Evolutionary conservation across 2,797 vertebrate species (phyloP).

Genomic region (Cichlasoma orientale): DNA sequence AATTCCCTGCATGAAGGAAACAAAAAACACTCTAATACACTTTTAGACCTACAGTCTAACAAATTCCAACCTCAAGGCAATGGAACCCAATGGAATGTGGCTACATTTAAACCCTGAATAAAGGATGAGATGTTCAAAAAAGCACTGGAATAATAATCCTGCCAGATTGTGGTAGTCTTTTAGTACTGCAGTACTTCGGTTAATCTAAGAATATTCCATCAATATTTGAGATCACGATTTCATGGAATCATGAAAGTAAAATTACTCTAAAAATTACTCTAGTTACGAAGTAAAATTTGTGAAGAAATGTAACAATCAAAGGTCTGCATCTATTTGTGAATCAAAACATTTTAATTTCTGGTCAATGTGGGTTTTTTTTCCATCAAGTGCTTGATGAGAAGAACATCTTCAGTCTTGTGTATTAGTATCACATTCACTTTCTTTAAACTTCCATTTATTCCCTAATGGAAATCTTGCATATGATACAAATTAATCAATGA

Average conservation of each 20-base stretch:
- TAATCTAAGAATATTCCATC: not conserved
- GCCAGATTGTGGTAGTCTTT: not conserved
- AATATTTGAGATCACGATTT: not conserved
- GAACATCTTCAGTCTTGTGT: constrained; percentile 9
- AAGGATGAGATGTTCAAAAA: not conserved
- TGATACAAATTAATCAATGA: constrained; percentile 10
- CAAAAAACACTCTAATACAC: constrained; percentile 25
- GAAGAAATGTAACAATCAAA: not conserved
- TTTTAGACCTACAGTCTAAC: constrained; percentile 13
- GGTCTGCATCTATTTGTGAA: not conserved
- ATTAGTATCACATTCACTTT: constrained; percentile 18
- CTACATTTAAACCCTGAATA: not conserved
- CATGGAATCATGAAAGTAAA: not conserved
- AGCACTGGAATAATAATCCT: not conserved
- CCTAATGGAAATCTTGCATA: constrained; percentile 17
- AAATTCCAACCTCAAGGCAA: constrained; percentile 20
- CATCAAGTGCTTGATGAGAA: not conserved
- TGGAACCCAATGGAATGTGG: constrained; percentile 25
- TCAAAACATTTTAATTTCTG: not conserved
- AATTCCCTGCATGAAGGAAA: constrained; percentile 56
- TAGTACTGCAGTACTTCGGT: not conserved
- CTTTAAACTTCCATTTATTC: constrained; percentile 5
- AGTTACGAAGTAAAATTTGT: not conserved
- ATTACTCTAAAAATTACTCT: not conserved
- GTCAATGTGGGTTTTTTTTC: not conserved